phyloP scores from a whole-genome alignment of 2,888 invertebrate species.

The Idaea straminata region DNA sequence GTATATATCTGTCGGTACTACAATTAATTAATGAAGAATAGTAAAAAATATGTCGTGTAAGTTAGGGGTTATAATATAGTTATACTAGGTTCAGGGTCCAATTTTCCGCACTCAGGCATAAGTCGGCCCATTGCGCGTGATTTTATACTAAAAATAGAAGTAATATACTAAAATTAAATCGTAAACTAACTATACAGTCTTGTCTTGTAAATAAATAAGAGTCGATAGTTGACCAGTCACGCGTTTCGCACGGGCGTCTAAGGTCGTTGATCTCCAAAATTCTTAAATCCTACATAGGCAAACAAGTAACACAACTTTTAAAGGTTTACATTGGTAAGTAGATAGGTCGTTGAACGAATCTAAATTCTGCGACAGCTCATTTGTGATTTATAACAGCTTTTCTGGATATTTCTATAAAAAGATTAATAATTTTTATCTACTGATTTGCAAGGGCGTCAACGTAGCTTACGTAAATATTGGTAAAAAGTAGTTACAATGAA shows the following conservation, averaged over 20 bases:
- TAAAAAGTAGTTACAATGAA: too few species aligned
- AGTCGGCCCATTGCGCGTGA: too few species aligned
- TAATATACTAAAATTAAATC: slow-evolving; percentile 15
- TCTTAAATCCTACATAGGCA: slow-evolving; percentile 13
- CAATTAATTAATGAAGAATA: too few species aligned
- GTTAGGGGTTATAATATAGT: too few species aligned
- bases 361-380: not conserved
- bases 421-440: too few species aligned
- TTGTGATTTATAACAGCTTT: not conserved
- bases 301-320: slow-evolving; percentile 20
- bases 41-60: not conserved
- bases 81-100: too few species aligned
- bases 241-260: slow-evolving; percentile 16
- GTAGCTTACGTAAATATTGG: too few species aligned
- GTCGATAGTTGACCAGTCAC: slow-evolving; percentile 29
- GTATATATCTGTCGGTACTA: too few species aligned
- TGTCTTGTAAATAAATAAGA: slow-evolving; percentile 28
- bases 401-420: too few species aligned
- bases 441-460: too few species aligned
- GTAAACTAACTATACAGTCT: slow-evolving; percentile 17
- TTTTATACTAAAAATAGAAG: too few species aligned
- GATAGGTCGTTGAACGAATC: not conserved
- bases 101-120: too few species aligned
- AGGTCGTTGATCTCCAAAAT: slow-evolving; percentile 31
- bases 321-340: not conserved